phyloP scores from a whole-genome alignment of 2,113 vertebrate genomes.

The Chamaea fasciata region DNA sequence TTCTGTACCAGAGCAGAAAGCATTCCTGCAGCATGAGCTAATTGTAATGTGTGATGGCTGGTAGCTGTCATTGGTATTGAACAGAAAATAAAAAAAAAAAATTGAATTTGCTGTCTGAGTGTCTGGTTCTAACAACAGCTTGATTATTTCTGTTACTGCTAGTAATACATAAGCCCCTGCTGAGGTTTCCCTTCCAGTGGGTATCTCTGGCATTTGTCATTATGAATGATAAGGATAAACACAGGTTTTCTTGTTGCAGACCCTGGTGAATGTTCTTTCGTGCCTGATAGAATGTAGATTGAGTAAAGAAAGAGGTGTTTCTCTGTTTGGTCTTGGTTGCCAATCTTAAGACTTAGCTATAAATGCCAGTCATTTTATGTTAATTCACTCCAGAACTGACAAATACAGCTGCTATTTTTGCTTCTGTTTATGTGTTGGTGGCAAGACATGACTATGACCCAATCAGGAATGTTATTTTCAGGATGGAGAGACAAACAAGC shows the following conservation, averaged over 20 bases:
- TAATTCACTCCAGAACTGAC: not conserved
- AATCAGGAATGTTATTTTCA: not conserved
- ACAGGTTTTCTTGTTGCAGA: not conserved
- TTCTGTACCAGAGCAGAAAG: not conserved
- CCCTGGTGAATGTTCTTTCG: not conserved
- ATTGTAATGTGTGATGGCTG: not conserved
- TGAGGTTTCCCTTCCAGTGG: constrained; percentile 6
- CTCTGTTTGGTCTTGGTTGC: not conserved
- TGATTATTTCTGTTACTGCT: constrained; percentile 47
- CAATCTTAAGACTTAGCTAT: not conserved
- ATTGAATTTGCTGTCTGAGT: constrained; percentile 13
- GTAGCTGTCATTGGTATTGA: constrained; percentile 2
- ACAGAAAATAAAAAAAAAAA: not conserved
- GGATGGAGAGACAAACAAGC: not conserved
- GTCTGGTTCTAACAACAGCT: constrained; percentile 33
- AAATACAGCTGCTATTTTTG: not conserved
- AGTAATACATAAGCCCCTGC: not conserved
- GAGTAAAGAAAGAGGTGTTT: not conserved
- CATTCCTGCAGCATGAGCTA: not conserved
- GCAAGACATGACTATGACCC: not conserved
- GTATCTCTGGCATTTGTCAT: constrained; percentile 5
- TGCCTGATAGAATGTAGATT: not conserved
- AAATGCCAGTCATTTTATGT: not conserved
- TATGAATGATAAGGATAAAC: not conserved
- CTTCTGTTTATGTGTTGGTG: not conserved